Evolutionary conservation across 2,888 invertebrate genomes (phyloP).

Genomic region (Heteromurus nitidus): DNA sequence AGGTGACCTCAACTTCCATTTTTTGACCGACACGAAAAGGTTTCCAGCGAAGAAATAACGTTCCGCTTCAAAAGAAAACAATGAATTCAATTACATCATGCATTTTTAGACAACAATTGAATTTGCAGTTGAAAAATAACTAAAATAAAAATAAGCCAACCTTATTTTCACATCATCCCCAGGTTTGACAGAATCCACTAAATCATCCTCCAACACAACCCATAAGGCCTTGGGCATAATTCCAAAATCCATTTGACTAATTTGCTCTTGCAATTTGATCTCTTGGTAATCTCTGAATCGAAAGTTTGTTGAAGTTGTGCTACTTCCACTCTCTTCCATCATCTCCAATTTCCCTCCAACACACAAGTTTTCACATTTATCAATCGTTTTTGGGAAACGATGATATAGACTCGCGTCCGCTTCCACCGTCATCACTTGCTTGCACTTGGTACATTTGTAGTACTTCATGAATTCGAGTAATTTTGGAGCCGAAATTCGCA

Average conservation of each 20-base stretch:
- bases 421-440: conserved; percentile 74
- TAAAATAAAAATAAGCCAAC: conserved; percentile 76
- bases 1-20: conserved; percentile 83
- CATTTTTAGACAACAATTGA: not conserved
- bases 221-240: conserved; percentile 85
- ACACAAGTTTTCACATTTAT: conserved; percentile 79
- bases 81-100: conserved; percentile 11
- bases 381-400: conserved; percentile 79
- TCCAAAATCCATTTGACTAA: conserved; percentile 82
- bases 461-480: conserved; percentile 85
- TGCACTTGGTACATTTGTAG: conserved; percentile 87
- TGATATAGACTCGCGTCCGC: conserved; percentile 76
- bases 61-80: conserved; percentile 80
- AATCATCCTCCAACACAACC: conserved; percentile 88
- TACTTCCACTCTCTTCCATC: conserved; percentile 74
- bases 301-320: conserved; percentile 18
- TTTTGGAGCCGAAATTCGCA: conserved; percentile 84
- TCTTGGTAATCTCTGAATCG: conserved; percentile 89
- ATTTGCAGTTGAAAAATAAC: not conserved
- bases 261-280: conserved; percentile 89
- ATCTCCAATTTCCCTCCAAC: conserved; percentile 79
- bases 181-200: conserved; percentile 90
- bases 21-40: conserved; percentile 79
- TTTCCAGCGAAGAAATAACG: conserved; percentile 85
- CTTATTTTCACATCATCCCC: conserved; percentile 91